phyloP scores from a whole-genome alignment of 1,140 invertebrate genomes.

The Asobara japonica region DNA sequence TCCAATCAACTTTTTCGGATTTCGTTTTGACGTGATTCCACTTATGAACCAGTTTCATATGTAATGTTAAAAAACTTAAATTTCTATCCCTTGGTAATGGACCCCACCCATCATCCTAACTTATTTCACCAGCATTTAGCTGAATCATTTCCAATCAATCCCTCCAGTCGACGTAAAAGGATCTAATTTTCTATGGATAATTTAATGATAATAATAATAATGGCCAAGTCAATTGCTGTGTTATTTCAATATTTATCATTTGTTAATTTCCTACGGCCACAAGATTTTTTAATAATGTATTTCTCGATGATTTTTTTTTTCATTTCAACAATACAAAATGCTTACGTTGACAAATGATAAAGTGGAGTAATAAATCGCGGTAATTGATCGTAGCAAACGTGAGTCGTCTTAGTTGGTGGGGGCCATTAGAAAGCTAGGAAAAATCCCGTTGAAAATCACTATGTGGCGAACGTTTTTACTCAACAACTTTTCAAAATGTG shows the following conservation, averaged over 20 bases:
- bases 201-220: too few species aligned
- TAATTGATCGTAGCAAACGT: background rate
- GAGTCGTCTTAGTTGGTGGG: background rate
- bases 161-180: background rate
- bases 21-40: too few species aligned
- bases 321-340: background rate
- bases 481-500: background rate
- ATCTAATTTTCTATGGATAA: conserved; percentile 23
- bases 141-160: background rate
- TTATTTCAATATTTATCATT: conserved; percentile 22
- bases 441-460: background rate
- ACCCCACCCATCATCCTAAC: background rate
- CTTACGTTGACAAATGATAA: background rate
- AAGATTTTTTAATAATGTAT: background rate
- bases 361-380: background rate
- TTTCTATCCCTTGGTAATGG: too few species aligned
- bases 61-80: too few species aligned
- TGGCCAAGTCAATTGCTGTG: conserved; percentile 13
- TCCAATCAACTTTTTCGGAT: too few species aligned
- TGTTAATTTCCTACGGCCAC: conserved; percentile 20
- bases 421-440: background rate
- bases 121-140: background rate
- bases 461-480: background rate
- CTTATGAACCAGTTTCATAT: too few species aligned
- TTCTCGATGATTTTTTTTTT: background rate